Evolutionary conservation across 2,888 invertebrate genomes (phyloP).

Genomic region (Agrochola litura): DNA sequence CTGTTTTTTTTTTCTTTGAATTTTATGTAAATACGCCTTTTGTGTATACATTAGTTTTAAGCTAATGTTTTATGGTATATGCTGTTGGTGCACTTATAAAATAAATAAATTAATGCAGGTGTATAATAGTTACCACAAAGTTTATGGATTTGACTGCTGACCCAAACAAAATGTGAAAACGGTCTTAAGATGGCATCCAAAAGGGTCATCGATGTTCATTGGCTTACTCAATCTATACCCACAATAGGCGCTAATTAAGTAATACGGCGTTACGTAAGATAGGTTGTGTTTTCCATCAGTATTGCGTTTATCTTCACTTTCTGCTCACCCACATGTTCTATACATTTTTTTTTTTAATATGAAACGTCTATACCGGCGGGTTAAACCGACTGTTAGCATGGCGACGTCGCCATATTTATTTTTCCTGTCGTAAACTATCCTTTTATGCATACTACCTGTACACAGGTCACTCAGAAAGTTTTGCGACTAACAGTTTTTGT

Average conservation of each 20-base stretch:
- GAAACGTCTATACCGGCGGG: no score
- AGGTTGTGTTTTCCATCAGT: slow-evolving; percentile 15
- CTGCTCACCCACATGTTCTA: slow-evolving; percentile 22
- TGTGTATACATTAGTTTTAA: no score
- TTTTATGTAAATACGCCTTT: no score
- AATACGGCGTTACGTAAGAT: slow-evolving; percentile 38
- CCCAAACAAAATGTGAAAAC: slow-evolving; percentile 36
- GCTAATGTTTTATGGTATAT: no score
- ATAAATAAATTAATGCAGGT: background rate
- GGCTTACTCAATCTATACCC: slow-evolving; percentile 50
- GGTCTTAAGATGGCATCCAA: slow-evolving; percentile 7
- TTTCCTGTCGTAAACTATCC: no score
- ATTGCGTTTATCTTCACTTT: slow-evolving; percentile 22
- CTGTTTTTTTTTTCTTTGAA: no score
- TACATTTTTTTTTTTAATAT: background rate
- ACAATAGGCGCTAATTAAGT: slow-evolving; percentile 49
- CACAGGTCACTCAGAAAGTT: no score
- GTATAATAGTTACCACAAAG: no score
- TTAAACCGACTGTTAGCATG: no score
- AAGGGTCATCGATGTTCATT: slow-evolving; percentile 32
- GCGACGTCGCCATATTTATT: no score
- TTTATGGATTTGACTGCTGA: slow-evolving; percentile 14
- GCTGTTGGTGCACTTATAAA: background rate
- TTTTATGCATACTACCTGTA: no score
- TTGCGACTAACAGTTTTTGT: no score